Evolutionary conservation across 2,113 vertebrate genomes (phyloP).

Genomic region (Rafetus swinhoei): DNA sequence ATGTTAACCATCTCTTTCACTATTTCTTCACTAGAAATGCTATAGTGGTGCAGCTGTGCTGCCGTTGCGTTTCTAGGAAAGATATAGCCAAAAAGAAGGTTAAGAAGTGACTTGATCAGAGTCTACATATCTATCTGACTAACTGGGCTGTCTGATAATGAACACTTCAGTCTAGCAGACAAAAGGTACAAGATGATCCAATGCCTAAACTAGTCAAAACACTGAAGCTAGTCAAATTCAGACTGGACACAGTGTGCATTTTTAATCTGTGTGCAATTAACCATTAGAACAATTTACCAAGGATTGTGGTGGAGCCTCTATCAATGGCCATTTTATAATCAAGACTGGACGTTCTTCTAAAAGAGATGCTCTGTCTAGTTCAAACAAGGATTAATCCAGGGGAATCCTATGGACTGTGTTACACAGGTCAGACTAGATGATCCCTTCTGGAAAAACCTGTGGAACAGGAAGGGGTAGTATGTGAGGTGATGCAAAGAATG

Average conservation of each 20-base stretch:
- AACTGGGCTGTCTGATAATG: neutral
- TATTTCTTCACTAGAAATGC: neutral
- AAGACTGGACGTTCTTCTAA: neutral
- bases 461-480: neutral
- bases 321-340: neutral
- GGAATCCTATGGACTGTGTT: neutral
- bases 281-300: neutral
- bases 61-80: neutral
- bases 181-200: neutral
- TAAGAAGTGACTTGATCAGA: neutral
- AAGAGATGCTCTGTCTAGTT: neutral
- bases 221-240: neutral
- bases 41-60: neutral
- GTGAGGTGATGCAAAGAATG: neutral
- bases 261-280: neutral
- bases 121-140: neutral
- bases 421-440: no score
- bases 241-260: neutral
- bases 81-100: neutral
- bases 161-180: neutral
- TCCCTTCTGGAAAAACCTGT: no score
- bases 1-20: neutral
- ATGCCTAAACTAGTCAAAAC: neutral
- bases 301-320: neutral
- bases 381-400: neutral